A percentile compares a stretch with the other conserved stretches of the same genome.
Evolutionary conservation across 2,888 invertebrate species (phyloP).

Genomic region (Odontocolon sp.): DNA sequence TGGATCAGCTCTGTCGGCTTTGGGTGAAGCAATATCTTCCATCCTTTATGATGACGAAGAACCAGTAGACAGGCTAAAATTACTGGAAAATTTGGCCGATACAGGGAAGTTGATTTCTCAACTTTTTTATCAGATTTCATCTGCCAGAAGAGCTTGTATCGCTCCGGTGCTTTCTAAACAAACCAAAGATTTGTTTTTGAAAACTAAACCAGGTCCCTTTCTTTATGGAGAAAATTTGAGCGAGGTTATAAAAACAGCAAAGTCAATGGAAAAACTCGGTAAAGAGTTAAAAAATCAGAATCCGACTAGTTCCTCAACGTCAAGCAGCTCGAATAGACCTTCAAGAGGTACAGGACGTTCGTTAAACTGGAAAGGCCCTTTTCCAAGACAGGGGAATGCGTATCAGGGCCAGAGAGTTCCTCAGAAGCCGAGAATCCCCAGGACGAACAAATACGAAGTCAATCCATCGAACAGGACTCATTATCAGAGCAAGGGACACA

Average conservation of each 20-base stretch:
- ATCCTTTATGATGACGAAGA: constrained; percentile 32
- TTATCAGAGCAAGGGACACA: not conserved
- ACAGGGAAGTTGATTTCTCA: constrained; percentile 39
- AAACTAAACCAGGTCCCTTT: constrained; percentile 40
- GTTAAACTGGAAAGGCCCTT: constrained; percentile 49
- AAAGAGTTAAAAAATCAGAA: constrained; percentile 32
- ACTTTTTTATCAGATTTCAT: constrained; percentile 35
- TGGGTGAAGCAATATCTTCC: constrained; percentile 51
- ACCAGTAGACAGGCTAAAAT: constrained; percentile 30
- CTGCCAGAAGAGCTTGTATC: constrained; percentile 43
- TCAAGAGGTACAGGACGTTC: constrained; percentile 1
- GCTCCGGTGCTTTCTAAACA: constrained; percentile 30
- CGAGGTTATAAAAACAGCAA: constrained; percentile 40
- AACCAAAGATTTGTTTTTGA: constrained; percentile 40
- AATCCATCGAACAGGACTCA: not conserved
- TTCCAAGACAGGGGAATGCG: constrained; percentile 41
- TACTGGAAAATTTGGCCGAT: constrained; percentile 38
- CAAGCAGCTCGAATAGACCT: not conserved
- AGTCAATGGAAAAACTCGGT: constrained; percentile 40
- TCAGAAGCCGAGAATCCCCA: constrained; percentile 20
- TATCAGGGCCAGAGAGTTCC: constrained; percentile 34
- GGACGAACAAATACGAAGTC: not conserved
- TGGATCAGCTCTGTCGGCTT: constrained; percentile 52
- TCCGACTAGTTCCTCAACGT: not conserved
- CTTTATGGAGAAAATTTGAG: constrained; percentile 43